phyloP scores from a whole-genome alignment of 2,113 vertebrate genomes.

The Climacteris rufus region DNA sequence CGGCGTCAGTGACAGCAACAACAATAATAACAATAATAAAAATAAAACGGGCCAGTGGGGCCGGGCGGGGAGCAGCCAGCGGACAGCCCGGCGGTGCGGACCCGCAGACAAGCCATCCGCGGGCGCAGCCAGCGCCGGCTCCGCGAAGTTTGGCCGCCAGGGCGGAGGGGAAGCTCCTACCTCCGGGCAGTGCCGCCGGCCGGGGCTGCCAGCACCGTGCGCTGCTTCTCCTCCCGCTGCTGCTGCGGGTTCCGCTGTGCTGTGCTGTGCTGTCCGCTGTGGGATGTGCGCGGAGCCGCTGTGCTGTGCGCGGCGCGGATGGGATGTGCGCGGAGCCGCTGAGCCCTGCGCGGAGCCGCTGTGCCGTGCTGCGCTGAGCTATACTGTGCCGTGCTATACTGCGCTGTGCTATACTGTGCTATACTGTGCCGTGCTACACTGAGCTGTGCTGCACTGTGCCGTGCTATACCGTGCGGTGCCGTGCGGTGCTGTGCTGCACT shows the following conservation, averaged over 20 bases:
- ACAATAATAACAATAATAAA: too few relatives aligned
- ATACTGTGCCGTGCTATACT: too few relatives aligned
- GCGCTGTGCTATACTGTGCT: too few relatives aligned
- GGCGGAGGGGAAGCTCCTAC: neutral
- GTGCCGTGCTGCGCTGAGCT: neutral
- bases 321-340: neutral
- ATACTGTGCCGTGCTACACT: too few relatives aligned
- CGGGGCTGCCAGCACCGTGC: neutral
- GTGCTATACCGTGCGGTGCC: too few relatives aligned
- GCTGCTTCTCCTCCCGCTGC: neutral
- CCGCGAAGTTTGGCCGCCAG: neutral
- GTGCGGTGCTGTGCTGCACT: too few relatives aligned
- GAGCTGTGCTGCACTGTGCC: too few relatives aligned
- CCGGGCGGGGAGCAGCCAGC: neutral
- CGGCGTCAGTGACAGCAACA: fast-evolving
- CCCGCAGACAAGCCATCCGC: neutral
- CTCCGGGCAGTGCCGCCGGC: neutral
- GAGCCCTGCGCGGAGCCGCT: neutral
- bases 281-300: neutral
- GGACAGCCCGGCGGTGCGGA: too few relatives aligned
- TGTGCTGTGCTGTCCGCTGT: neutral
- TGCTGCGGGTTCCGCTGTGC: neutral
- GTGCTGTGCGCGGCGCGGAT: neutral
- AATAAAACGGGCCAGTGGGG: neutral
- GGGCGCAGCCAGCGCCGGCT: neutral